Percentiles rank a stretch among this genome's conserved stretches.
Conservation (phyloP, 1,140 invertebrate genomes). For the Pseudomyrmex pallidus region DNA sequence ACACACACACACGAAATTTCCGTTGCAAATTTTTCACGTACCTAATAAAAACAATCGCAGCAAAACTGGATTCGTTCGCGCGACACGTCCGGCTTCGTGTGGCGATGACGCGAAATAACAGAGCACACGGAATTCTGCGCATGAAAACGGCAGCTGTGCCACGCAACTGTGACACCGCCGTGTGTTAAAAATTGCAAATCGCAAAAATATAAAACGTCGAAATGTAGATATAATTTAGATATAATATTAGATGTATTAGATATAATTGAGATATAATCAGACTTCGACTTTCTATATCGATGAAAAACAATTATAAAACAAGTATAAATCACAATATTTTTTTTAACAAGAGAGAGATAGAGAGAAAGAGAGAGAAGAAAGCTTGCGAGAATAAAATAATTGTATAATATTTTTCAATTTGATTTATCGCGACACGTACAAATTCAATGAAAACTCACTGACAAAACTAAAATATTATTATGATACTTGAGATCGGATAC, state of each 20-base stretch:
- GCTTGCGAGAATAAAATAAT: not conserved
- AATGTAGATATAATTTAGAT: not conserved
- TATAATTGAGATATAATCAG: not conserved
- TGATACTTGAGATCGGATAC: not conserved
- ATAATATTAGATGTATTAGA: too few species aligned
- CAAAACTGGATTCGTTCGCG: conserved; percentile 34
- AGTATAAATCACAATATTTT: not conserved
- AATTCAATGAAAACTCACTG: not conserved
- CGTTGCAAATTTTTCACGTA: conserved; percentile 49
- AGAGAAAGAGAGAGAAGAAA: not conserved
- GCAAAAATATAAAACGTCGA: not conserved
- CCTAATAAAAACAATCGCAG: conserved; percentile 32
- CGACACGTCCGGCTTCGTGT: not conserved
- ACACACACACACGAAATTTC: conserved; percentile 5
- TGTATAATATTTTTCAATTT: not conserved
- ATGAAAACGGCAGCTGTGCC: conserved; percentile 10
- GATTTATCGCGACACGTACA: not conserved
- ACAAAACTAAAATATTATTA: not conserved
- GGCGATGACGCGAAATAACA: conserved; percentile 39
- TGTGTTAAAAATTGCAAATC: not conserved
- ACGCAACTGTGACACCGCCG: not conserved
- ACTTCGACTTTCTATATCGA: not conserved
- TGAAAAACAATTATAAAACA: not conserved
- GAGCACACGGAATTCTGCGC: not conserved
- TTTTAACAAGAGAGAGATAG: not conserved